Evolutionary conservation across 2,113 vertebrate species (phyloP).

Genomic region (human): GRCh38 chr11:45660501-45661000

Average conservation of each 20-base stretch:
- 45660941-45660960: slow-evolving; percentile 56
- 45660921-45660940: slow-evolving; percentile 43
- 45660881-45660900: neutral
- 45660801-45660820: neutral
- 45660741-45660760: neutral
- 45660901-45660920: neutral
- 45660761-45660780: neutral
- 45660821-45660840: neutral
- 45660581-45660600: neutral
- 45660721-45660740: too few relatives aligned
- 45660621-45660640: neutral
- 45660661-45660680: neutral
- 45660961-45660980: slow-evolving; percentile 66
- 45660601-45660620: neutral
- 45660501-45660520: neutral
- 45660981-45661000: slow-evolving; percentile 57
- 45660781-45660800: neutral
- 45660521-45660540: neutral
- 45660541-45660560: neutral
- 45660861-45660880: neutral
- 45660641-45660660: neutral
- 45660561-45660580: neutral
- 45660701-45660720: neutral
- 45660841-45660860: neutral
- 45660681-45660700: neutral